Conservation (phyloP, 2,113 vertebrate genomes). For the Ictalurus furcatus region DNA sequence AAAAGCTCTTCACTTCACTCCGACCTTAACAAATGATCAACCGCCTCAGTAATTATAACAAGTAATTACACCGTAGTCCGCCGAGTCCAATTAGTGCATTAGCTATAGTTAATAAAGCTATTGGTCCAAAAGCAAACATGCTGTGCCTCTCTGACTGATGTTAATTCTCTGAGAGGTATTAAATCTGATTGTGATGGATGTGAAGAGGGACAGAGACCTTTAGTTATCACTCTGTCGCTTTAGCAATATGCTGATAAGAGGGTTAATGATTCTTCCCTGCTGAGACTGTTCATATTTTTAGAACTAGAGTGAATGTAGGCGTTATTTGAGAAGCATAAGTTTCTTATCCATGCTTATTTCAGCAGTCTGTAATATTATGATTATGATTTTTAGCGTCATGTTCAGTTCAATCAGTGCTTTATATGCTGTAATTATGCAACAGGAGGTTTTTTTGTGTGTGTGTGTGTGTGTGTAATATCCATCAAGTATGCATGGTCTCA, state of each 20-base stretch:
- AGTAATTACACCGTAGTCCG: conserved; percentile 22
- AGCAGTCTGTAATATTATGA: conserved; percentile 36
- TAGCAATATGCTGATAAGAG: conserved; percentile 18
- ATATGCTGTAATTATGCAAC: conserved; percentile 57
- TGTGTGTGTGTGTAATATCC: conserved; percentile 70
- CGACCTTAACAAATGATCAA: conserved; percentile 18
- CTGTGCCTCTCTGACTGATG: conserved; percentile 9
- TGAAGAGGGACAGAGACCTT: conserved; percentile 29
- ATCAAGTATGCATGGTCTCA: conserved; percentile 77
- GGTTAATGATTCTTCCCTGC: conserved; percentile 29
- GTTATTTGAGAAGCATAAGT: conserved; percentile 32
- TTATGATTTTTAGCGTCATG: conserved; percentile 55
- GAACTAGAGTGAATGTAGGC: conserved; percentile 32
- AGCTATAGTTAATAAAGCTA: conserved; percentile 15
- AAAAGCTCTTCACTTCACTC: not conserved
- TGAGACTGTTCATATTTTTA: conserved; percentile 33
- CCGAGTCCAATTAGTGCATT: conserved; percentile 13
- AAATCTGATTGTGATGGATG: conserved; percentile 4
- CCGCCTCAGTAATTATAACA: conserved; percentile 13
- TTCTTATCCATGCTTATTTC: conserved; percentile 41
- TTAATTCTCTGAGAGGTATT: conserved; percentile 1
- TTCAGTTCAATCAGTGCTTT: conserved; percentile 52
- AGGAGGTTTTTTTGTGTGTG: conserved; percentile 49
- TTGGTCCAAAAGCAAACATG: conserved; percentile 18
- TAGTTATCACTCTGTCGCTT: conserved; percentile 34